Evolutionary conservation across 2,797 vertebrate species (phyloP).

Genomic region (Knipowitschia caucasica): DNA sequence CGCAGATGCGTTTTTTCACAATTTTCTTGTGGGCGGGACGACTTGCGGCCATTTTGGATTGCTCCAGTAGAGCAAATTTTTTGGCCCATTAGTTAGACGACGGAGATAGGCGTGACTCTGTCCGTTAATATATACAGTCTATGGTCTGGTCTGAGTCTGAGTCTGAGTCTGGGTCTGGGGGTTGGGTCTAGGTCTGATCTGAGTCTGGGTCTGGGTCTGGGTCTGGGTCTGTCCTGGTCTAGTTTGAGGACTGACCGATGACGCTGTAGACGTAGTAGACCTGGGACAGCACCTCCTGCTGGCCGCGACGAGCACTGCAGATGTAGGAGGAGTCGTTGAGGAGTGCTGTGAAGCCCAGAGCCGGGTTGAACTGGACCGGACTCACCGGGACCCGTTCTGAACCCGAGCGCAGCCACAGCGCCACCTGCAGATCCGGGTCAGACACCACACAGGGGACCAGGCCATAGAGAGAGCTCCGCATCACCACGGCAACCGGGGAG

Average conservation of each 20-base stretch:
- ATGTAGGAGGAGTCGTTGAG: conserved; percentile 84
- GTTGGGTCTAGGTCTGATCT: no score
- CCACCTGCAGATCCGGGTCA: conserved; percentile 78
- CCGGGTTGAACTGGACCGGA: conserved; percentile 65
- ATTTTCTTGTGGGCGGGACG: no score
- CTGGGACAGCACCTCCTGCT: conserved; percentile 74
- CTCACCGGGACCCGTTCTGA: conserved; percentile 44
- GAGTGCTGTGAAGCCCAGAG: conserved; percentile 80
- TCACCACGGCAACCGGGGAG: conserved; percentile 70
- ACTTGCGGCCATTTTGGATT: no score
- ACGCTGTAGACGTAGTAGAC: conserved; percentile 83
- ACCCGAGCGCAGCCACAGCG: conserved; percentile 74
- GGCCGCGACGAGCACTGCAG: conserved; percentile 72
- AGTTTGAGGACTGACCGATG: conserved; percentile 81
- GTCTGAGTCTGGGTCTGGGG: no score
- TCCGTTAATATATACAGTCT: no score
- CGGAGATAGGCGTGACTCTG: no score
- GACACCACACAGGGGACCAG: conserved; percentile 87
- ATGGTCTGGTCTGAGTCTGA: no score
- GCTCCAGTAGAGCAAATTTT: no score
- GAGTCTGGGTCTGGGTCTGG: no score
- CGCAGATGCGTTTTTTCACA: no score
- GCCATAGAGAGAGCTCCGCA: conserved; percentile 64
- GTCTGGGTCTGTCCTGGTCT: no score
- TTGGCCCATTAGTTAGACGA: no score